phyloP scores from a whole-genome alignment of 2,113 vertebrate species.

The Festucalex cinctus region DNA sequence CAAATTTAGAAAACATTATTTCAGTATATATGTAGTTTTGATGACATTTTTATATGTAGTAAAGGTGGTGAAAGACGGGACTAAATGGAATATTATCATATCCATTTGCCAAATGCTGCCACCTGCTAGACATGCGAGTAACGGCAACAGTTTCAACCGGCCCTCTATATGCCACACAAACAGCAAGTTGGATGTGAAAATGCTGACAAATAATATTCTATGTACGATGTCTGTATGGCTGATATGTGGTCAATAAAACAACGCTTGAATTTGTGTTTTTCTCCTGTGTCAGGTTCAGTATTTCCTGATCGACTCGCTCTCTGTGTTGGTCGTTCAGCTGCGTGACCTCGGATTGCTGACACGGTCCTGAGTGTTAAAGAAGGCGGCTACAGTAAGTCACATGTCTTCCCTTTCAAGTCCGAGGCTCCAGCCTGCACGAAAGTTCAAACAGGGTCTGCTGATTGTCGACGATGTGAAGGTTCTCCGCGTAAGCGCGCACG shows the following conservation, averaged over 20 bases:
- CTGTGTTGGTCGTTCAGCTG: constrained; percentile 37
- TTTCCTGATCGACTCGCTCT: constrained; percentile 43
- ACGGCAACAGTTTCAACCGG: constrained; percentile 4
- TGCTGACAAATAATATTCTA: neutral
- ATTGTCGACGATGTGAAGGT: constrained; percentile 93
- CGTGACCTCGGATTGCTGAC: constrained; percentile 15
- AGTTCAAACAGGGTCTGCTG: constrained; percentile 95
- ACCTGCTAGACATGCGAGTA: constrained; percentile 5
- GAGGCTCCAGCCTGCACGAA: constrained; percentile 92
- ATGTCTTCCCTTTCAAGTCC: constrained; percentile 63
- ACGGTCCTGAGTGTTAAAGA: constrained; percentile 50
- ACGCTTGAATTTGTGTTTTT: neutral
- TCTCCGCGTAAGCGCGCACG: constrained; percentile 80
- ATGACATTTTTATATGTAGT: neutral
- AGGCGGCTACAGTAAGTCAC: neutral
- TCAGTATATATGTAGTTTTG: neutral
- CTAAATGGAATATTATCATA: constrained; percentile 5
- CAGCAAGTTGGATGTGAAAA: constrained; percentile 1
- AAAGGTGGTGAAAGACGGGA: neutral
- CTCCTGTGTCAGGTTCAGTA: constrained; percentile 10
- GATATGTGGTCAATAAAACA: constrained; percentile 3
- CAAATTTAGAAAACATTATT: neutral
- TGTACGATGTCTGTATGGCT: neutral
- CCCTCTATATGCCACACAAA: neutral
- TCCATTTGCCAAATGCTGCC: constrained; percentile 5